Percentiles rank a stretch among this genome's conserved stretches.
Evolutionary conservation across 2,113 vertebrate species (phyloP).

Genomic region (Callithrix jacchus): DNA sequence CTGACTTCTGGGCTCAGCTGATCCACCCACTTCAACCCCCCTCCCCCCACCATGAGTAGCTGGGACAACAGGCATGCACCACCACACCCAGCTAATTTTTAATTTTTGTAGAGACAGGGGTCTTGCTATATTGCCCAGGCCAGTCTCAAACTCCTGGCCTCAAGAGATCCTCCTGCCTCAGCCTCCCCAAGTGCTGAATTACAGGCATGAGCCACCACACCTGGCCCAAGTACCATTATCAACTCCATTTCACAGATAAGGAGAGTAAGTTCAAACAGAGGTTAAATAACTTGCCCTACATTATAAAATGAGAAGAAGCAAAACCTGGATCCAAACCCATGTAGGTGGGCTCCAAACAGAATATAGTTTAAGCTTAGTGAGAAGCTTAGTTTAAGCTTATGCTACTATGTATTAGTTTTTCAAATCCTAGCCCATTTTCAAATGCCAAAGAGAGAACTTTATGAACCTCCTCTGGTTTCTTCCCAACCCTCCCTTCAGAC

Average conservation of each 20-base stretch:
- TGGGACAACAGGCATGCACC: too few relatives aligned
- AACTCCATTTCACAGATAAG: conserved; percentile 30
- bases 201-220: too few relatives aligned
- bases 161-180: too few relatives aligned
- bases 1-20: too few relatives aligned
- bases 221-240: neutral
- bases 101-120: too few relatives aligned
- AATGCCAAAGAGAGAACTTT: neutral
- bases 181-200: too few relatives aligned
- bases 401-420: neutral
- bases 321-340: conserved; percentile 24
- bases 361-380: conserved; percentile 22
- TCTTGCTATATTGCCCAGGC: too few relatives aligned
- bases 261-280: conserved; percentile 39
- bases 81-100: too few relatives aligned
- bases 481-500: neutral
- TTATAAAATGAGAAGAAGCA: neutral
- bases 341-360: conserved; percentile 14
- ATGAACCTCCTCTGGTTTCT: neutral
- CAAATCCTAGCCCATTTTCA: neutral
- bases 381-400: neutral
- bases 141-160: too few relatives aligned
- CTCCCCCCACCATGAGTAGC: too few relatives aligned
- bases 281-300: neutral
- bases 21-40: too few relatives aligned